These are phyloP conservation scores for Triops cancriformis DNA, from an alignment of 1,140 invertebrate species.

Conservation along the genomic window DNA sequence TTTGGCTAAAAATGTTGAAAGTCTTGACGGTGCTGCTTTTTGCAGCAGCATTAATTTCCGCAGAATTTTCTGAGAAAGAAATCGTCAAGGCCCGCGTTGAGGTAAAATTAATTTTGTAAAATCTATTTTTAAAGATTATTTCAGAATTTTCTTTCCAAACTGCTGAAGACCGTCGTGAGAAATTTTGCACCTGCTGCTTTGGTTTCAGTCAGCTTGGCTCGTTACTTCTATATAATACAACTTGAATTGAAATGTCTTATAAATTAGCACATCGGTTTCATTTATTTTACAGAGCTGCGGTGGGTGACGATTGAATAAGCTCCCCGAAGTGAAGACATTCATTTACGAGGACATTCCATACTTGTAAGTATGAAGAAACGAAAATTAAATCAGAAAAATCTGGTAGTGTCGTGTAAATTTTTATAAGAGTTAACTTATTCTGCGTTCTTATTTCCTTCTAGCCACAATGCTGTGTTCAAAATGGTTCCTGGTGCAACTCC, in stretches of 20 bases:
- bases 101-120: slow-evolving; percentile 9
- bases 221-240: too few species aligned
- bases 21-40: neutral
- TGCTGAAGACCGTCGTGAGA: too few species aligned
- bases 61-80: neutral
- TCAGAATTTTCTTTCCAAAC: too few species aligned
- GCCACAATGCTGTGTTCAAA: slow-evolving; percentile 54
- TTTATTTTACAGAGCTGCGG: slow-evolving; percentile 57
- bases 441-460: slow-evolving; percentile 32
- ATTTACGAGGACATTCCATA: slow-evolving; percentile 61
- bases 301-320: slow-evolving; percentile 61
- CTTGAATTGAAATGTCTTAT: neutral
- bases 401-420: too few species aligned
- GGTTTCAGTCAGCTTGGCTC: too few species aligned
- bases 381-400: too few species aligned
- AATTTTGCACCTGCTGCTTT: too few species aligned
- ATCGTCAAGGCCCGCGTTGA: slow-evolving; percentile 25
- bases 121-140: too few species aligned
- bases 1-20: neutral
- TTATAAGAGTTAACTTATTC: too few species aligned
- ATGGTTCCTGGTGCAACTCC: slow-evolving; percentile 58
- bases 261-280: neutral
- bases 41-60: slow-evolving; percentile 3
- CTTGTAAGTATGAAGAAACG: slow-evolving; percentile 47
- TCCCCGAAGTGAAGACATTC: slow-evolving; percentile 64